Evolutionary conservation across 1,140 invertebrate genomes (phyloP).

Genomic region (fruit fly (Drosophila melanogaster)): Release_6_plus_ISO1_MT NT_037436.4:9331001-9331500

Average conservation of each 20-base stretch:
- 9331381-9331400: slow-evolving; percentile 32
- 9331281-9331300: slow-evolving; percentile 80
- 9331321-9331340: slow-evolving; percentile 79
- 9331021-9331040: too few relatives aligned
- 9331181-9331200: slow-evolving; percentile 81
- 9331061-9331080: too few relatives aligned
- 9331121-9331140: too few relatives aligned
- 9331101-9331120: too few relatives aligned
- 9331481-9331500: not conserved
- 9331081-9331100: too few relatives aligned
- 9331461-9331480: slow-evolving; percentile 15
- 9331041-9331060: too few relatives aligned
- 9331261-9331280: slow-evolving; percentile 12
- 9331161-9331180: slow-evolving; percentile 51
- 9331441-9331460: slow-evolving; percentile 83
- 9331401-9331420: slow-evolving; percentile 54
- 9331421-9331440: slow-evolving; percentile 81
- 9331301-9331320: slow-evolving; percentile 83
- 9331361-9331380: slow-evolving; percentile 58
- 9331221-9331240: slow-evolving; percentile 51
- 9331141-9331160: not conserved
- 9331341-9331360: slow-evolving; percentile 79
- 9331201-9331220: slow-evolving; percentile 79
- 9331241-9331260: slow-evolving; percentile 24
- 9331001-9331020: too few relatives aligned